Base-by-base conservation (phyloP, 2,113 vertebrate genomes). In the Lucifuga dentata region DNA sequence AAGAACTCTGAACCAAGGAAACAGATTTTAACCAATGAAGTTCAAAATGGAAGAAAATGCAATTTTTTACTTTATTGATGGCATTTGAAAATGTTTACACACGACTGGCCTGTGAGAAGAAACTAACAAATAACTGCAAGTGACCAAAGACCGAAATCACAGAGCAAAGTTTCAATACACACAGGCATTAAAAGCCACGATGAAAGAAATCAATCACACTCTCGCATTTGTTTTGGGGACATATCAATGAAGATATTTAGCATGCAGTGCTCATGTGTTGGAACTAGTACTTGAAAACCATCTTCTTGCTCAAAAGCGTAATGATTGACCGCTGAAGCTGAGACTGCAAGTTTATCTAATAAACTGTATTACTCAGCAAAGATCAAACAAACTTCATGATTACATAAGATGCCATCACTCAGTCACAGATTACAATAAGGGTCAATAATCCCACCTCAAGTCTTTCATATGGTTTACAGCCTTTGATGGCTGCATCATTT, bases 71-170 rank as follows among this genome's bases (percentile, higher is more conserved):
- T 61, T 60, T 43, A 80, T 26, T 11, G 19, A 82, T 43, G 21
- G 38, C 63, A 83, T 78, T 80, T 8, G 70, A 76, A 59, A 49
- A 75, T 83, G 82, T 90, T 91, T 83, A 86, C 86, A 77, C 40
- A 43, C 43, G 51, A 68, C 52, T 71, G 58, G 67, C 24, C 40
- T 45, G 4, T 39, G 13, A 15, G 21, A 45, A 58, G 35, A 38
- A 8, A 50, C 59, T 55, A 44, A 77, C 21, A n/a, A 64, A 61
- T 50, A 68, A 76, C 36, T 43, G 43, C 57, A 57, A 38, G 41
- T 43, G 1, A 72, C 60, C 62, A 70, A 68, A 70, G 65, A 82
- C 44, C 58, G 17, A 11, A 26, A 73, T 67, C 51, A 26, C 16
- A 40, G 24, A 39, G 11, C 32, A 24, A 67, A 13, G 26, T 35